These are phyloP conservation scores for Ferdinandea cuprea DNA, from an alignment of 2,888 invertebrate genomes.

Conservation along the genomic window DNA sequence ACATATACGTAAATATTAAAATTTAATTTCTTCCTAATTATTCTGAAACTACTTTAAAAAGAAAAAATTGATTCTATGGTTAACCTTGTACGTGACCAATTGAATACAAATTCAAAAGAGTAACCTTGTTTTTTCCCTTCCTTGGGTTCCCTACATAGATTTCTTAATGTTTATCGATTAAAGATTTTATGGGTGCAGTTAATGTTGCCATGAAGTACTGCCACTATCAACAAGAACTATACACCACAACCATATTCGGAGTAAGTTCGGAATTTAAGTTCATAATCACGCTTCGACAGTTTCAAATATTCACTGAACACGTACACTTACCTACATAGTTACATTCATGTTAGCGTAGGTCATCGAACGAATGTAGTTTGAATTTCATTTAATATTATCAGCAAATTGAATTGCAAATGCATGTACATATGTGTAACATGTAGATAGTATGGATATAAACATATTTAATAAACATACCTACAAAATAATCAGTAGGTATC, in stretches of 20 bases:
- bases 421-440: neutral
- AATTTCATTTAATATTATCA: neutral
- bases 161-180: constrained; percentile 28
- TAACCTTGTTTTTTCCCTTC: constrained; percentile 26
- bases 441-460: too few species aligned
- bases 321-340: neutral
- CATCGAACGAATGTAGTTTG: constrained; percentile 21
- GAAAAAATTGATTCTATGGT: neutral
- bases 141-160: constrained; percentile 11
- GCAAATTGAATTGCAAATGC: constrained; percentile 3
- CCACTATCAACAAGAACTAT: neutral
- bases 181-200: neutral
- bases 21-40: too few species aligned
- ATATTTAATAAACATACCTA: too few species aligned
- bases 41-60: neutral
- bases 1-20: too few species aligned
- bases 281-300: neutral
- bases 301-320: neutral
- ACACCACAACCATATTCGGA: neutral
- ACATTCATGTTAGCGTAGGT: neutral
- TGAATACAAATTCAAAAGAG: neutral
- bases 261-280: neutral
- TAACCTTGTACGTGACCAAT: neutral
- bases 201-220: neutral
- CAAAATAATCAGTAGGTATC: neutral